Evolutionary conservation across 2,113 vertebrate species (phyloP), one percentile per base, ranked within the genome.

Genomic region (Campylomormyrus numenius): DNA sequence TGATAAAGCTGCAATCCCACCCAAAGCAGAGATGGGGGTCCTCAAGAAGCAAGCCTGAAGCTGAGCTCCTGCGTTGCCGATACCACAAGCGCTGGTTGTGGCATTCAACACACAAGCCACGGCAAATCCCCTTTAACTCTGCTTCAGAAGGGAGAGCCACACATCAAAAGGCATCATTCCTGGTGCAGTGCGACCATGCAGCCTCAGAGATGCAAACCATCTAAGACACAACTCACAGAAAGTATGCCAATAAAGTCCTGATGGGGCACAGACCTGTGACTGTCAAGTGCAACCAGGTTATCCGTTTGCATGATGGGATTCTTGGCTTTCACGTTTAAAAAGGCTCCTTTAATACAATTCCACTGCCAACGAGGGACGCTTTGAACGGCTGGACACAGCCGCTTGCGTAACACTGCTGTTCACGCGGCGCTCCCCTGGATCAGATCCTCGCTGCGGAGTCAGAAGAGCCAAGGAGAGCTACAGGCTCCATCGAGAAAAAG

Each of bases 181-280:
- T 7, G 74, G 31, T 77, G 11, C 74, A 49, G 84, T 24, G 24
- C 1, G 42, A 84, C 39, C 46, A 85, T 11, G n/a, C 48, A 48
- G n/a, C 84, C 21, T n/a, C 17, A 48, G 8, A 46, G n/a, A 85
- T 46, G 70, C 89, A 52, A 70, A 88, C 39, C 46, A 19, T 90
- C 91, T 87, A 91, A 66, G 53, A 62, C 48, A 42, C 53, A 56
- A 58, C 58, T 84, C 86, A 88, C 89, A 87, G 89, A 88, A 90
- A 91, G 88, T 88, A 89, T 13, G 46, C 74, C 77, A 48, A 86
- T n/a, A 50, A 49, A 13, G 39, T 48, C 19, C 39, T n/a, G 39
- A n/a, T n/a, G 35, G 15, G 39, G 42, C 9, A 46, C 19, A 85
- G 83, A 46, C 83, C 24, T 10, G 83, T 48, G 45, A 85, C 45